These are phyloP conservation scores for Sebastes matsubarae DNA, from an alignment of 2,797 vertebrate genomes.

Conservation along the genomic window DNA sequence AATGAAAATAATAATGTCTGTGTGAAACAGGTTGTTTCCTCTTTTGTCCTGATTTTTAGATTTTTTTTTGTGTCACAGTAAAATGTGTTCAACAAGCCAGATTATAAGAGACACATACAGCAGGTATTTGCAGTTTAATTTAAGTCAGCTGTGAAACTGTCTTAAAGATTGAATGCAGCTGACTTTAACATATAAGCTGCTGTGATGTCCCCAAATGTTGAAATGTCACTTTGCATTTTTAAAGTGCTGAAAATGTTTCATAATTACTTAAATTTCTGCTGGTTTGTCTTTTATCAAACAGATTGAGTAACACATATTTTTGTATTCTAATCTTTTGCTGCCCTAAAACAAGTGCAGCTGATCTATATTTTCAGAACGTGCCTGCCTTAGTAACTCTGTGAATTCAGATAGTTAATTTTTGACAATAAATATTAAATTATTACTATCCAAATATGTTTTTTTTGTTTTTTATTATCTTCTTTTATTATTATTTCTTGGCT, in stretches of 20 bases:
- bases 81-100: neutral
- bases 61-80: neutral
- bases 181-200: neutral
- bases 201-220: neutral
- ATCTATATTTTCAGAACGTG: constrained; percentile 12
- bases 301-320: neutral
- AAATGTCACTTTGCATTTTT: neutral
- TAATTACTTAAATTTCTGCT: neutral
- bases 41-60: neutral
- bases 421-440: constrained; percentile 37
- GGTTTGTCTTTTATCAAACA: neutral
- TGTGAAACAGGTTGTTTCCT: neutral
- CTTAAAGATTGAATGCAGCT: neutral
- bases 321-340: constrained; percentile 5
- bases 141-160: neutral
- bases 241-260: neutral
- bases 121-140: neutral
- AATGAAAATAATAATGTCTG: neutral
- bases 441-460: neutral
- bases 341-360: neutral
- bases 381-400: constrained; percentile 29
- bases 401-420: neutral
- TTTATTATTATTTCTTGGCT: neutral
- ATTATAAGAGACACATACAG: neutral
- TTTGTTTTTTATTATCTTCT: neutral